Evolutionary conservation across 2,888 invertebrate species (phyloP).

Genomic region (Heliconius ethilla): DNA sequence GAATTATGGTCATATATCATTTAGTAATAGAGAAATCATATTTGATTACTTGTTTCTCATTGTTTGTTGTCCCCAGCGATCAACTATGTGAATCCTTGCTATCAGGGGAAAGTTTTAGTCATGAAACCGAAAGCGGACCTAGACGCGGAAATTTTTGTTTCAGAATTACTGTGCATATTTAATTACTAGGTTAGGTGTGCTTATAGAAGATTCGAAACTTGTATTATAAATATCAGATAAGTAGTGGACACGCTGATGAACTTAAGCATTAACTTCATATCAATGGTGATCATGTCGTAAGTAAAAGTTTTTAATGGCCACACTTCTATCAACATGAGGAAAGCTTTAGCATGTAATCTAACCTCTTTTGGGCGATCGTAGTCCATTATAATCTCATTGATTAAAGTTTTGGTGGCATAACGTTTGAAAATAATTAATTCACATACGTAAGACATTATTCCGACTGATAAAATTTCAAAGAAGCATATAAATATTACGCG

Average conservation of each 20-base stretch:
- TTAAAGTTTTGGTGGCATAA: conserved; percentile 57
- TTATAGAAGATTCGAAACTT: conserved; percentile 62
- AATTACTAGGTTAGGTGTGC: too few species aligned
- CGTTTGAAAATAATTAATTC: conserved; percentile 56
- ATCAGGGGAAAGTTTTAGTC: too few species aligned
- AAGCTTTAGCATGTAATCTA: conserved; percentile 65
- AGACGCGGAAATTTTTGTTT: too few species aligned
- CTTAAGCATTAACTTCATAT: conserved; percentile 66
- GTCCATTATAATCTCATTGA: conserved; percentile 65
- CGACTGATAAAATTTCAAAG: conserved; percentile 33
- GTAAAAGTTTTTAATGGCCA: conserved; percentile 54
- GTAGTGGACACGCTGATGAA: conserved; percentile 70
- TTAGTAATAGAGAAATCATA: too few species aligned
- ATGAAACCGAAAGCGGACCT: too few species aligned
- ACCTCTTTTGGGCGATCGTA: conserved; percentile 60
- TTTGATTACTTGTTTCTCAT: too few species aligned
- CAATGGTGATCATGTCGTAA: conserved; percentile 68
- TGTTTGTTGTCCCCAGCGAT: too few species aligned
- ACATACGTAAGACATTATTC: conserved; percentile 48
- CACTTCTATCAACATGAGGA: conserved; percentile 63
- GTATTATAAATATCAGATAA: conserved; percentile 69
- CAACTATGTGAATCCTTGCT: too few species aligned
- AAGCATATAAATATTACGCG: conserved; percentile 47
- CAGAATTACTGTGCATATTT: too few species aligned
- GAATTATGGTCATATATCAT: too few species aligned